phyloP scores from a whole-genome alignment of 2,888 invertebrate species.

The Zygogramma bicolorata region DNA sequence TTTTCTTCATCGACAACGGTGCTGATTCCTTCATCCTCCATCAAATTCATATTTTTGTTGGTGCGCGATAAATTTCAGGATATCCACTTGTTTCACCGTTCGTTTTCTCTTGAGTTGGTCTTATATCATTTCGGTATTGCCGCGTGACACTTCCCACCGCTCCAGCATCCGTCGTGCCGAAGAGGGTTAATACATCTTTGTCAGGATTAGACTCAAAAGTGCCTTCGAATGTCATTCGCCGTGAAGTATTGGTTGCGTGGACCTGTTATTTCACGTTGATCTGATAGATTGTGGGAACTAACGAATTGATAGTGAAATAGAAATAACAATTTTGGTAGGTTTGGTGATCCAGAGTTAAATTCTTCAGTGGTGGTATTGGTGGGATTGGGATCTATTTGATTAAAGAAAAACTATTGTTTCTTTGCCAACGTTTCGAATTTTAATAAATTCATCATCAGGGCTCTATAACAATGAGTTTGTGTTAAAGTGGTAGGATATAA shows the following conservation, averaged over 20 bases:
- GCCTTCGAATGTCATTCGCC: slow-evolving; percentile 50
- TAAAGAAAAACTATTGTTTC: no score
- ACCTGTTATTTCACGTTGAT: slow-evolving; percentile 15
- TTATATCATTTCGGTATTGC: slow-evolving; percentile 50
- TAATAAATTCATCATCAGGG: no score
- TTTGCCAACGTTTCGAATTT: no score
- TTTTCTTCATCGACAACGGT: not conserved
- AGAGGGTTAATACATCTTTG: slow-evolving; percentile 56
- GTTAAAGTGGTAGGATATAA: no score
- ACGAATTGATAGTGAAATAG: not conserved
- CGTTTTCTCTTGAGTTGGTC: slow-evolving; percentile 46
- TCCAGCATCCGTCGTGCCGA: slow-evolving; percentile 22
- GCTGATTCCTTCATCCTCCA: not conserved
- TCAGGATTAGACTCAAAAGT: slow-evolving; percentile 55
- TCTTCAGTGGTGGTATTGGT: no score
- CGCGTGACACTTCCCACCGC: slow-evolving; percentile 39
- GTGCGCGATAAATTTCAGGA: slow-evolving; percentile 41
- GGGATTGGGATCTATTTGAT: no score
- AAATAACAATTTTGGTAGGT: no score
- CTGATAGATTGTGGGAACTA: not conserved
- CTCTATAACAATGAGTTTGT: no score
- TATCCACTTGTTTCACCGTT: slow-evolving; percentile 32
- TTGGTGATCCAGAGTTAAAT: no score
- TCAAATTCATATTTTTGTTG: slow-evolving; percentile 20
- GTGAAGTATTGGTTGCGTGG: slow-evolving; percentile 30